phyloP scores from a whole-genome alignment of 2,113 vertebrate genomes.

The Paradoxurus hermaphroditus region DNA sequence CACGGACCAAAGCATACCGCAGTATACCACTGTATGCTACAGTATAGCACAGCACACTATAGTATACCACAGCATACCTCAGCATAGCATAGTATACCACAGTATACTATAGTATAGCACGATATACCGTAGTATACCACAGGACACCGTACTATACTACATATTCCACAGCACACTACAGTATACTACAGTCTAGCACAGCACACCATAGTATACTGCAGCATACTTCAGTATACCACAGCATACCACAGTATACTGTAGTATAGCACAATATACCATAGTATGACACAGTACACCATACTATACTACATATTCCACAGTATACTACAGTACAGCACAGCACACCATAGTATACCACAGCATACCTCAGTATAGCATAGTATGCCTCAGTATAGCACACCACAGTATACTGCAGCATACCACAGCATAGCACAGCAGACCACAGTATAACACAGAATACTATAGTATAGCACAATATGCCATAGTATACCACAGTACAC shows the following conservation, averaged over 20 bases:
- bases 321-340: not conserved
- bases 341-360: not conserved
- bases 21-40: too few species aligned
- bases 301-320: not conserved
- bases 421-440: not conserved
- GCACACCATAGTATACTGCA: not conserved
- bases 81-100: not conserved
- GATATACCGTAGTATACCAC: not conserved
- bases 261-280: too few species aligned
- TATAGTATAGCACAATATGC: not conserved
- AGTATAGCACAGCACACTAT: not conserved
- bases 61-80: not conserved
- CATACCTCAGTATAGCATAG: not conserved
- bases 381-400: not conserved
- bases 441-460: not conserved
- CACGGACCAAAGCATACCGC: not conserved
- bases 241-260: not conserved
- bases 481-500: not conserved
- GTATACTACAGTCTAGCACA: not conserved
- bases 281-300: not conserved
- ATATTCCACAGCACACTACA: not conserved
- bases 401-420: not conserved
- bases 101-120: not conserved
- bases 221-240: too few species aligned
- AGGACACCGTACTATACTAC: too few species aligned